These are phyloP conservation scores for Andricus grossulariae DNA, from an alignment of 1,140 invertebrate species.

Conservation along the genomic window DNA sequence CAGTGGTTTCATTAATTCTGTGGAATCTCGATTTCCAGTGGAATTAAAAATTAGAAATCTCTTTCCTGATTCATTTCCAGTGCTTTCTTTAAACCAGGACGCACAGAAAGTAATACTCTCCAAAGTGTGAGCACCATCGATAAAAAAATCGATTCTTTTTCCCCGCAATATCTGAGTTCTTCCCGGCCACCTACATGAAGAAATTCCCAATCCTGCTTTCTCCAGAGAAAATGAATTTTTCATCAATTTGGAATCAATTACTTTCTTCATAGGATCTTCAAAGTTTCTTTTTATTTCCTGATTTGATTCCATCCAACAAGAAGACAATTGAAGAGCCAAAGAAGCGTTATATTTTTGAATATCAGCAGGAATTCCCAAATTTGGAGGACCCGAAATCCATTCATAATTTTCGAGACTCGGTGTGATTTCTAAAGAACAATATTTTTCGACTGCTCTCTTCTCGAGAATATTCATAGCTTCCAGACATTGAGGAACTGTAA, in stretches of 20 bases:
- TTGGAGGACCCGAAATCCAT: constrained; percentile 68
- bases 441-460: constrained; percentile 80
- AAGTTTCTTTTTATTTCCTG: too few species aligned
- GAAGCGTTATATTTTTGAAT: constrained; percentile 87
- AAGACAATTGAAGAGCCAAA: constrained; percentile 86
- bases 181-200: constrained; percentile 83
- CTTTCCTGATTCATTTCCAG: constrained; percentile 41
- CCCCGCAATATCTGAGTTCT: constrained; percentile 81
- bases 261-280: neutral
- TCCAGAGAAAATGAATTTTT: constrained; percentile 45
- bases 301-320: constrained; percentile 79
- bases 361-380: constrained; percentile 69
- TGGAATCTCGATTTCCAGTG: constrained; percentile 84
- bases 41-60: constrained; percentile 90
- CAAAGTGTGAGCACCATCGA: constrained; percentile 96
- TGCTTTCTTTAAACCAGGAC: constrained; percentile 85
- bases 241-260: neutral
- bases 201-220: constrained; percentile 75
- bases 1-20: constrained; percentile 80
- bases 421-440: constrained; percentile 78
- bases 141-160: constrained; percentile 79
- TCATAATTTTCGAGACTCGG: constrained; percentile 78
- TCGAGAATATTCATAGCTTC: constrained; percentile 84
- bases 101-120: constrained; percentile 91
- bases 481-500: constrained; percentile 82